Evolutionary conservation across 2,888 invertebrate genomes (phyloP).

Genomic region (Disparrhopalites patrizii): DNA sequence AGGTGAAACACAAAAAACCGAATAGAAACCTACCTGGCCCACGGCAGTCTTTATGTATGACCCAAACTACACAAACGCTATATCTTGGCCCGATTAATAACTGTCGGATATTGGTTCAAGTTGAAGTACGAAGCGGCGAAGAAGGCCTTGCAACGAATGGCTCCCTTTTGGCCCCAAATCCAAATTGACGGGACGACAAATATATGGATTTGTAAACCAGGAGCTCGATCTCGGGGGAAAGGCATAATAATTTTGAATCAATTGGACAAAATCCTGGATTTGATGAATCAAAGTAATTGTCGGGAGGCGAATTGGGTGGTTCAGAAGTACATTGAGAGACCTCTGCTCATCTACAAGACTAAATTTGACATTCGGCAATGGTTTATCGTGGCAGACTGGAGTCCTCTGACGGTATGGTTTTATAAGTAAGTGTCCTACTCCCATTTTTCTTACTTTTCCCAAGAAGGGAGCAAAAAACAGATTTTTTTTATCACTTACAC

Average conservation of each 20-base stretch:
- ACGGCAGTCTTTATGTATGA: too few relatives aligned
- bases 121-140: conserved; percentile 57
- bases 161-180: conserved; percentile 73
- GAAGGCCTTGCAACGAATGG: conserved; percentile 63
- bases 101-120: conserved; percentile 50
- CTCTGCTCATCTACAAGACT: conserved; percentile 79
- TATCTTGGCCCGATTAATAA: too few relatives aligned
- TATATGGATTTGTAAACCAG: conserved; percentile 93
- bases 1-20: too few relatives aligned
- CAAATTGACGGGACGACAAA: conserved; percentile 80
- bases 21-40: too few relatives aligned
- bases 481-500: too few relatives aligned
- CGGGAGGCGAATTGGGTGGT: conserved; percentile 70
- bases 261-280: conserved; percentile 74
- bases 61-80: too few relatives aligned
- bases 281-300: conserved; percentile 63
- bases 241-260: conserved; percentile 83
- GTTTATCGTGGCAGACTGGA: conserved; percentile 87
- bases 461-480: background rate
- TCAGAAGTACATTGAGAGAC: conserved; percentile 92
- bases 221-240: conserved; percentile 84
- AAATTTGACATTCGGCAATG: conserved; percentile 95
- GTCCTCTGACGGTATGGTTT: conserved; percentile 87
- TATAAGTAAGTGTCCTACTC: conserved; percentile 63
- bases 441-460: conserved; percentile 21